These are phyloP conservation scores for Neopelma chrysocephalum DNA, from an alignment of 2,797 vertebrate species.

Conservation along the genomic window DNA sequence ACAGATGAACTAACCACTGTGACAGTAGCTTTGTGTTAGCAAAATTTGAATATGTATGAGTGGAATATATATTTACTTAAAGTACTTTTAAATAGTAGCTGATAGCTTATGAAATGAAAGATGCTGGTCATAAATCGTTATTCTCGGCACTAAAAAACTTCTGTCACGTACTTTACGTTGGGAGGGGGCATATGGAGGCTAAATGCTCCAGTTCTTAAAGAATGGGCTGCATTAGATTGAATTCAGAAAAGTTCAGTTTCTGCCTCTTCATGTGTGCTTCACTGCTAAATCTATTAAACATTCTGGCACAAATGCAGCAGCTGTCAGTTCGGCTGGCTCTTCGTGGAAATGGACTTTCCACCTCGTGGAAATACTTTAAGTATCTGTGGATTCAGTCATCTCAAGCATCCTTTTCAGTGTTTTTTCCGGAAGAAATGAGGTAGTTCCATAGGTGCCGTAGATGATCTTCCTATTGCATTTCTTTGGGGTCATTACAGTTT, in stretches of 20 bases:
- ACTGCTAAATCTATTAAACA: neutral
- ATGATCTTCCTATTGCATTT: neutral
- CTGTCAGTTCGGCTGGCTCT: neutral
- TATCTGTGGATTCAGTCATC: neutral
- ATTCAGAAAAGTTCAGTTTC: neutral
- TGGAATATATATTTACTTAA: neutral
- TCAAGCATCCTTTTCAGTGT: neutral
- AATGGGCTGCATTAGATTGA: neutral
- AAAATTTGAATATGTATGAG: neutral
- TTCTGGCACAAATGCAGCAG: neutral
- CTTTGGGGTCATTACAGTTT: neutral
- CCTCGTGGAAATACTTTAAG: too few relatives aligned
- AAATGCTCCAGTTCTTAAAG: neutral
- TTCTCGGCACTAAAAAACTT: neutral
- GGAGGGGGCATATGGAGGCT: neutral
- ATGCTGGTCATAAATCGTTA: neutral
- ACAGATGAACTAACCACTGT: neutral
- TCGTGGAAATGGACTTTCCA: fast-evolving
- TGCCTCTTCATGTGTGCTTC: neutral
- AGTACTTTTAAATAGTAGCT: neutral
- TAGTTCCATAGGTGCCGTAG: neutral
- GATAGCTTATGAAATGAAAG: neutral
- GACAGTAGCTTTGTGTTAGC: neutral
- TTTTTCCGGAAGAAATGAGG: neutral
- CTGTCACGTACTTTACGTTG: neutral